Percentiles rank a stretch among this genome's conserved stretches.
These are phyloP conservation scores for Chondrosia reniformis DNA, from an alignment of 37 sponge, comb jelly and placozoan species.

Conservation along the genomic window DNA sequence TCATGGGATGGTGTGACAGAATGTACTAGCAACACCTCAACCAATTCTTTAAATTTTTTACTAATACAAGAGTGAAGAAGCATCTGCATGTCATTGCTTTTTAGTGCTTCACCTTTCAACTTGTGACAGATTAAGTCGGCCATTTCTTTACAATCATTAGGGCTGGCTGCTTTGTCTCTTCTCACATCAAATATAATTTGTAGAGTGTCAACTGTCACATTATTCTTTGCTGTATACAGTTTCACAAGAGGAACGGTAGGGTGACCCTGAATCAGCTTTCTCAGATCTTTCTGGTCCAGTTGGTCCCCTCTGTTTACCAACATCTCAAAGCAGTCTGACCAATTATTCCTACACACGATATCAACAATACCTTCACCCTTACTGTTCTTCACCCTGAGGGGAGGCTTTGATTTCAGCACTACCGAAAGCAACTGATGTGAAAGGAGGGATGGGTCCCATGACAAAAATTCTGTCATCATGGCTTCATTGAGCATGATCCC, in stretches of 20 bases:
- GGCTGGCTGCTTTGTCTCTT: neutral
- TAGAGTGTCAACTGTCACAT: no score
- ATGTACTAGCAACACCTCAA: neutral
- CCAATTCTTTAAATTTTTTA: conserved; percentile 3
- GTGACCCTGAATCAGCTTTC: no score
- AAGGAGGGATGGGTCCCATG: neutral
- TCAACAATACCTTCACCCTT: conserved; percentile 7
- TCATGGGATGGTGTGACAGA: neutral
- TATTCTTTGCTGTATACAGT: no score
- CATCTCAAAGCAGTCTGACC: neutral
- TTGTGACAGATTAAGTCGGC: neutral
- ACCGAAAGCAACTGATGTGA: neutral
- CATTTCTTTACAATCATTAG: conserved; percentile 1
- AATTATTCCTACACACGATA: neutral
- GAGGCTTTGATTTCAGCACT: neutral
- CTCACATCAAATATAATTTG: no score
- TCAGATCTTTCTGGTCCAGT: neutral
- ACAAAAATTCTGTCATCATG: neutral
- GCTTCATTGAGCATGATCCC: neutral
- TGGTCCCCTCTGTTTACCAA: neutral
- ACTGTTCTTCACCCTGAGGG: conserved; percentile 7
- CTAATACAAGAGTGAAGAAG: neutral
- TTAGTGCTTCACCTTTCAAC: neutral
- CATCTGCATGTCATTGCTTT: neutral
- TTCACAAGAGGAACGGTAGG: no score